Base-by-base conservation (phyloP, 2,888 invertebrate genomes). In the Spialia ferax region DNA sequence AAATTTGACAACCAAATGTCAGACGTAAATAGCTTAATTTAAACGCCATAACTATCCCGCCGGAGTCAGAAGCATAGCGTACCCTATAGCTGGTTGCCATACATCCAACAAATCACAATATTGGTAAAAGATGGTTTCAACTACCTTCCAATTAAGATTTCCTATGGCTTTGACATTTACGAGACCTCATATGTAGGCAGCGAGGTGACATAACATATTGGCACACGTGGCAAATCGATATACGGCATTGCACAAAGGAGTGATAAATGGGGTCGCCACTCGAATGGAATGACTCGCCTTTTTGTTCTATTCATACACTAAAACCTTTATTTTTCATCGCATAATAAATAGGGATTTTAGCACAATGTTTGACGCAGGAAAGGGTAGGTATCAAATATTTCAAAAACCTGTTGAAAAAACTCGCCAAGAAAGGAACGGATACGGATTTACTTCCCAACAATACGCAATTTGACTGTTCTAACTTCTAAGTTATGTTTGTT, bases 161-260 rank as follows among this genome's bases (percentile, higher is more conserved):
- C 54, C 54, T 38, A 26, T 32, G 29, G 10, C 48, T 63, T 55
- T 64, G 64, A 48, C 64, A 45, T 42, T 62, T 42, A 48, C 59
- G 18, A 52, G 35, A 64, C 29, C 55, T 63, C 35, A 48, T 32
- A 48, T 64, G 35, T 52, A 59, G 23, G 22, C 45, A 48, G 64
- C 18, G 52, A 35, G 59, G 59, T 60, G 60, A 66, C 54, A 60
- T 66, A 66, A 66, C 66, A 54, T 11, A 66, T 66, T 66, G 66
- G 66, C 66, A 66, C 59, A 65, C 59, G 52, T 59, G 52, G 65
- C 52, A 52, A 60, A 65, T 59, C 59, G 65, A 65, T 65, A 65
- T 20, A 13, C 65, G 38, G 52, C 65, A 60, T 38, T 38, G 57
- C 59, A 65, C 65, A 65, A 59, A 64, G 52, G 50, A 52, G 50